Evolutionary conservation across 2,888 invertebrate genomes (phyloP).

Genomic region (Stenolophus ochropezus): DNA sequence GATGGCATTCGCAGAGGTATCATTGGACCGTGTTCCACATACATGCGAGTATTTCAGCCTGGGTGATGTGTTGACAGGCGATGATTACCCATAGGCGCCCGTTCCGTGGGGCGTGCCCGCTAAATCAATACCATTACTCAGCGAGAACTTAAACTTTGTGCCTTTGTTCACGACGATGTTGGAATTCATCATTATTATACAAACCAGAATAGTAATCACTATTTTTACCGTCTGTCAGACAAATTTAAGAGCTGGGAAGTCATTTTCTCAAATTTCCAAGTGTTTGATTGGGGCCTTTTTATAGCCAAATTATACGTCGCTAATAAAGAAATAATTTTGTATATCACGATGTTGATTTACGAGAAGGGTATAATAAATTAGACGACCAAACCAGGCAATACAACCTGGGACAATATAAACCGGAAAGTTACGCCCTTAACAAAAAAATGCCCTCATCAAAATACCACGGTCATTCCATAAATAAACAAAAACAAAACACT

Average conservation of each 20-base stretch:
- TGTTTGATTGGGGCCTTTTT: conserved; percentile 50
- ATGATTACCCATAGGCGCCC: conserved; percentile 60
- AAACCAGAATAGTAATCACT: conserved; percentile 58
- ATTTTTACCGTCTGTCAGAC: conserved; percentile 56
- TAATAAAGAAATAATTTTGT: conserved; percentile 58
- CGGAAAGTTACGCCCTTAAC: not conserved
- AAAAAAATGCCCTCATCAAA: no score
- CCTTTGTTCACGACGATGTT: conserved; percentile 54
- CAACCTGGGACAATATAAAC: not conserved
- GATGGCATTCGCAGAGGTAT: not conserved
- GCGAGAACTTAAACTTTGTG: conserved; percentile 53
- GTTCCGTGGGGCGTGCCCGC: conserved; percentile 58
- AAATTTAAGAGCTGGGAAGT: conserved; percentile 54
- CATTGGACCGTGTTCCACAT: not conserved
- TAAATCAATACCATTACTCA: conserved; percentile 61
- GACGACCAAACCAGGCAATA: not conserved
- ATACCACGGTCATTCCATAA: no score
- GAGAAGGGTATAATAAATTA: conserved; percentile 15
- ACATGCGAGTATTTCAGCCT: not conserved
- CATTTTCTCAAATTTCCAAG: conserved; percentile 51
- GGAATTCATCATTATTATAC: conserved; percentile 59
- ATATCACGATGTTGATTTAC: conserved; percentile 50
- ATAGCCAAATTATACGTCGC: conserved; percentile 52
- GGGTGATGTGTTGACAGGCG: conserved; percentile 60
- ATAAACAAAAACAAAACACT: no score